Evolutionary conservation across 2,797 vertebrate species (phyloP), one percentile per base, ranked within the genome.

Genomic region (Dicrostonyx torquatus): DNA sequence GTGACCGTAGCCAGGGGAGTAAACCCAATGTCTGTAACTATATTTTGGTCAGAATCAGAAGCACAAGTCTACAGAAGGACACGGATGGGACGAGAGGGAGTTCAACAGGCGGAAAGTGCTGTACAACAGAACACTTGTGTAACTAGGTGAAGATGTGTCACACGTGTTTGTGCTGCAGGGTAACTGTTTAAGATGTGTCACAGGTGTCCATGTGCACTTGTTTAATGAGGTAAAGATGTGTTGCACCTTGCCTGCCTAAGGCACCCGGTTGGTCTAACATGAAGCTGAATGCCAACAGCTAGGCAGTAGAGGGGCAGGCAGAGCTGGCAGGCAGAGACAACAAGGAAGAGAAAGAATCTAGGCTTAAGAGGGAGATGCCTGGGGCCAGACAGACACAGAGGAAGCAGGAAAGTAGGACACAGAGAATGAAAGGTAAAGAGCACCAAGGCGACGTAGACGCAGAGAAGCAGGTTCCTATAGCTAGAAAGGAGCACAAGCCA

Each of bases 1-100:
- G 37, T 62, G 73, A 93, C 62, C 87, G 87, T 29, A 90, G 72
- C n/a, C 48, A 87, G 64, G 10, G 92, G 14, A 78, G 68, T 70
- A 93, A 91, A 93, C 86, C 18, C 37, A 92, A 85, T 80, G 70
- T 93, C 70, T 91, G 37, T 94, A 94, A 77, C 50, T 79, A 68
- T 14, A 79, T 82, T 55, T 77, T 73, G 53, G 76, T 64, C 80
- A 64, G 40, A 75, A 45, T 43, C 78, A 87, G 80, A 93, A 95
- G 37, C 34, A 77, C 43, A 95, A 95, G 62, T 53, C n/a, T 48
- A 29, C 48, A 40, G 82, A 78, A 94, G 87, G 26, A 68, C 15
- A 70, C 5, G 79, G 83, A 9, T 78, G 64, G 70, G 62, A 83
- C 22, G 10, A 77, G 68, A 15, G 12, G 79, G 72, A 29, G 58